Evolutionary conservation across 2,113 vertebrate species (phyloP).

Genomic region (Crotalus helleri): DNA sequence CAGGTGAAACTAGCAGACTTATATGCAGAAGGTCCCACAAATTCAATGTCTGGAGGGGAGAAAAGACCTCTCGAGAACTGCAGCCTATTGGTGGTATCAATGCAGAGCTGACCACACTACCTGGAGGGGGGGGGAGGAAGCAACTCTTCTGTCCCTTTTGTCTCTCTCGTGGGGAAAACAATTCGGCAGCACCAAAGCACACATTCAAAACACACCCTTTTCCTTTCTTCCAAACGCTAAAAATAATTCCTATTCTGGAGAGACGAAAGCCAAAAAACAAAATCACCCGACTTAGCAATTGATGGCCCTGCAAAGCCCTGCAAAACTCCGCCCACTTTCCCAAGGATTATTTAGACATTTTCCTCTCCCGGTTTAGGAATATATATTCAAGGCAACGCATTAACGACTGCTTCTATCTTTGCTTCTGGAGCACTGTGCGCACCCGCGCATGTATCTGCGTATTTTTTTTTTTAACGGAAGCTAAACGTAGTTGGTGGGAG

Average conservation of each 20-base stretch:
- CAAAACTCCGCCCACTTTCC: background rate
- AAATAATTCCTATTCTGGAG: background rate
- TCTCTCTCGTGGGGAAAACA: background rate
- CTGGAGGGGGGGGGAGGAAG: background rate
- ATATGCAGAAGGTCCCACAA: background rate
- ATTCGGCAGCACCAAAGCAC: background rate
- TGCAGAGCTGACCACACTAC: background rate
- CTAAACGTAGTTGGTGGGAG: background rate
- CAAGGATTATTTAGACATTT: constrained; percentile 7
- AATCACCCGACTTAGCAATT: background rate
- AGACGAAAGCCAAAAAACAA: background rate
- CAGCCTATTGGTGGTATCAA: background rate
- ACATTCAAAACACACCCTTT: constrained; percentile 9
- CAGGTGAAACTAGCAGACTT: background rate
- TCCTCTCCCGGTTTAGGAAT: background rate
- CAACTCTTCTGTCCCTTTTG: background rate
- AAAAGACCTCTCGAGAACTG: background rate
- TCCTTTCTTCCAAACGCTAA: constrained; percentile 16
- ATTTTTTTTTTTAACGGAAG: background rate
- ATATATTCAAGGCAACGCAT: background rate
- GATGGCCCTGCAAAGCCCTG: background rate
- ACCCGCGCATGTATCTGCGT: background rate
- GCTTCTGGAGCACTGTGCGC: background rate
- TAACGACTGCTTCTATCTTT: background rate
- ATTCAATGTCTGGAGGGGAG: background rate